Percentiles rank a stretch among this genome's conserved stretches.
Conservation (phyloP, 1,140 invertebrate genomes). For the Papilio helenus region DNA sequence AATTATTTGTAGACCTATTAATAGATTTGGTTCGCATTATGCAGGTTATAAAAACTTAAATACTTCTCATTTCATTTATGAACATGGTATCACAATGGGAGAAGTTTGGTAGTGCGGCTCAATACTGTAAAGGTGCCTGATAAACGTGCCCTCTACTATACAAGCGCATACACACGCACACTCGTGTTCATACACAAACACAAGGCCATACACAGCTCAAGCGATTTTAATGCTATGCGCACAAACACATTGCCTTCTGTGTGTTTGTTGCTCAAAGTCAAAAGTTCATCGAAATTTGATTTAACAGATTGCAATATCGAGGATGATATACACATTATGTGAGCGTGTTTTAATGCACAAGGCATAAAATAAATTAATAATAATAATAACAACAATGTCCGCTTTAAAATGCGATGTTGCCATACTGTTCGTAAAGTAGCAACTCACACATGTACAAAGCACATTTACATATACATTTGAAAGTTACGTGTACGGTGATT, state of each 20-base stretch:
- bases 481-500: not conserved
- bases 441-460: not conserved
- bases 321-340: not conserved
- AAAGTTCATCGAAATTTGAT: not conserved
- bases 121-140: constrained; percentile 5
- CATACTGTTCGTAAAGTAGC: not conserved
- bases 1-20: not conserved
- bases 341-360: not conserved
- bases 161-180: not conserved
- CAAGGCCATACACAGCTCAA: not conserved
- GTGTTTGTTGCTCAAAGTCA: not conserved
- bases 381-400: constrained; percentile 9
- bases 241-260: constrained; percentile 9
- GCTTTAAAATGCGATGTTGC: constrained; percentile 33
- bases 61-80: not conserved
- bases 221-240: constrained; percentile 12
- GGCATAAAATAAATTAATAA: not conserved
- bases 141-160: constrained; percentile 1
- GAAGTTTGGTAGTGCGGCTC: constrained; percentile 17
- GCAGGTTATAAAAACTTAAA: not conserved
- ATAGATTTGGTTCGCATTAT: not conserved
- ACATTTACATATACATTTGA: constrained; percentile 6
- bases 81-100: not conserved
- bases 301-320: not conserved
- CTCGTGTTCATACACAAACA: not conserved